These are phyloP conservation scores for Geophilus truncorum DNA, from an alignment of 2,888 invertebrate genomes.

Conservation along the genomic window DNA sequence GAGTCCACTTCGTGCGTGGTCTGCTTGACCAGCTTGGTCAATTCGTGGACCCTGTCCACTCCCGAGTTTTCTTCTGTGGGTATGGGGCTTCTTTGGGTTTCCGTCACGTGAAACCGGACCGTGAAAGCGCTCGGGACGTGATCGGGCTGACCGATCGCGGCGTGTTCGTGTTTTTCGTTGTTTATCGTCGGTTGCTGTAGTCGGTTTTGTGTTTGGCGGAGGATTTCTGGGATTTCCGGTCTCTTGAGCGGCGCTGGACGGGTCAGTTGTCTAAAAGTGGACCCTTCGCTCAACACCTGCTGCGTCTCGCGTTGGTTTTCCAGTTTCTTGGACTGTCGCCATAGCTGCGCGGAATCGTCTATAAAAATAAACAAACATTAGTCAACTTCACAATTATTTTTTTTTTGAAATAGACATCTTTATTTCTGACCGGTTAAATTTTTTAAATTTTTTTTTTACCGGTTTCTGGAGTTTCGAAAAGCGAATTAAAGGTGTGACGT, in stretches of 20 bases:
- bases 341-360: neutral
- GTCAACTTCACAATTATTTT: too few relatives aligned
- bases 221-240: constrained; percentile 37
- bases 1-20: constrained; percentile 35
- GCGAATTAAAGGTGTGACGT: neutral
- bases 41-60: neutral
- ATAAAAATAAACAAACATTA: neutral
- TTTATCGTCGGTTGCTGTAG: neutral
- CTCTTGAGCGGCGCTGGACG: constrained; percentile 48
- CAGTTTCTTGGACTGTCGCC: neutral
- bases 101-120: neutral
- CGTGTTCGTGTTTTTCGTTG: neutral
- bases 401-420: neutral
- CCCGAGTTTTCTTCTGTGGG: neutral
- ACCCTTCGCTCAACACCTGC: neutral
- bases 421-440: neutral
- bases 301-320: neutral
- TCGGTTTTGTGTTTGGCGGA: constrained; percentile 31
- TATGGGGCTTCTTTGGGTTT: neutral
- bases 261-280: constrained; percentile 36
- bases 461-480: neutral
- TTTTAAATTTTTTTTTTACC: neutral
- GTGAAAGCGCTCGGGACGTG: neutral
- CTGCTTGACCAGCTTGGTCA: constrained; percentile 33
- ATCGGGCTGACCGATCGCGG: neutral